phyloP scores from a whole-genome alignment of 2,113 vertebrate species.

The Pholis gunnellus region DNA sequence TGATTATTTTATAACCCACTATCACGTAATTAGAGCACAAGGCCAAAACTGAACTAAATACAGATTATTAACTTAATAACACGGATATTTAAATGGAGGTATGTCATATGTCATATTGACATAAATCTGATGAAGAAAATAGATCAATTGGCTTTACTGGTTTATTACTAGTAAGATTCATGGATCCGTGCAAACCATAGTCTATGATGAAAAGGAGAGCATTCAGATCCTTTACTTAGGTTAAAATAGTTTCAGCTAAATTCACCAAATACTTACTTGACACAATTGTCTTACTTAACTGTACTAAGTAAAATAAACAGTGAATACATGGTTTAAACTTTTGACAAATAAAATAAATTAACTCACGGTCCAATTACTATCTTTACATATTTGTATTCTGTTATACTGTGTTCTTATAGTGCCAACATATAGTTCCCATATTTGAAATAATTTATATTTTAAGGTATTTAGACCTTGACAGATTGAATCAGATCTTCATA shows the following conservation, averaged over 20 bases:
- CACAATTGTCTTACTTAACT: not conserved
- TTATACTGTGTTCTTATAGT: not conserved
- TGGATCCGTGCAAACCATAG: not conserved
- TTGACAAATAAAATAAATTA: not conserved
- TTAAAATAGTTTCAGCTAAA: not conserved
- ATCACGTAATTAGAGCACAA: not conserved
- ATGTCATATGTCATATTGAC: not conserved
- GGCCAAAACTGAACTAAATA: not conserved
- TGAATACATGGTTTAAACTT: not conserved
- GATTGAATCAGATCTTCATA: not conserved
- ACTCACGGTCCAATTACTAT: not conserved
- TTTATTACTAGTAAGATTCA: not conserved
- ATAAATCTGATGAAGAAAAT: not conserved
- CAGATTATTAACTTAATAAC: not conserved
- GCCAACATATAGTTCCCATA: not conserved
- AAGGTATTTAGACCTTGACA: conserved; percentile 4
- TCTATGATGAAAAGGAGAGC: not conserved
- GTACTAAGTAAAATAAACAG: not conserved
- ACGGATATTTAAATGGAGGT: not conserved
- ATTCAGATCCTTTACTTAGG: not conserved
- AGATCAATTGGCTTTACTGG: not conserved
- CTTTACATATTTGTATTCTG: not conserved
- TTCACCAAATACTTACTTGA: not conserved
- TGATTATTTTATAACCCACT: conserved; percentile 3
- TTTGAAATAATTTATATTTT: not conserved